Evolutionary conservation across 2,113 vertebrate genomes (phyloP), one percentile per base, ranked within the genome.

Genomic region (Hippocampus guttulatus): DNA sequence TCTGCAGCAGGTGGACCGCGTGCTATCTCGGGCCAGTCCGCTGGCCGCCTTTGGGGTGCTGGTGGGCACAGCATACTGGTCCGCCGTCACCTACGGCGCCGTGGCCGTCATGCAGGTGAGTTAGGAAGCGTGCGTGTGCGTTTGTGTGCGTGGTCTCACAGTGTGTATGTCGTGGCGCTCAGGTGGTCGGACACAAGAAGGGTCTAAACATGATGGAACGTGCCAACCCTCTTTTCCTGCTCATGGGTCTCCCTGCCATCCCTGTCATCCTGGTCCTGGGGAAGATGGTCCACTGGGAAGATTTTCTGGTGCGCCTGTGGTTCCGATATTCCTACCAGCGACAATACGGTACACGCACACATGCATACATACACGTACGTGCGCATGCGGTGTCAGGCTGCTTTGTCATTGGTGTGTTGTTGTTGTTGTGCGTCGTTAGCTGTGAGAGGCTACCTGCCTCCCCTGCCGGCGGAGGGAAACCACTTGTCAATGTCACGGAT

Each of bases 71-170:
- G 85, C 89, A 0, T 94, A 94, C 83, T 93, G 93, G 93, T 93
- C 92, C 0, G 92, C 92, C 0, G 90, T 93, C 67, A 93, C 92
- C 0, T 94, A 94, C 6, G 93, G 93, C 30, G 92, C 92, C 0
- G 91, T 94, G 81, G 93, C 93, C 0, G 93, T 94, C 70, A 91
- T 94, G 92, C 93, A 94, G 93, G 93, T 93, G 30, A 10, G 45
- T 8, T 6, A 6, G 0, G 51, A 16, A 10, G 57, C 2, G 27
- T 8, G 15, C 15, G 55, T 11, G 57, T 7, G 0, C 6, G 2
- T 8, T 11, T 45, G 43, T 45, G 10, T 14, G 43, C 12, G 10
- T 16, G 21, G 2, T 67, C 25, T 52, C 51, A n/a, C 6, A 4
- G 41, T 12, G 9, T 30, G 1, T 21, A 0, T 64, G 11, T 74